Evolutionary conservation across 2,113 vertebrate genomes (phyloP), one percentile per base, ranked within the genome.

Genomic region (Odocoileus virginianus): DNA sequence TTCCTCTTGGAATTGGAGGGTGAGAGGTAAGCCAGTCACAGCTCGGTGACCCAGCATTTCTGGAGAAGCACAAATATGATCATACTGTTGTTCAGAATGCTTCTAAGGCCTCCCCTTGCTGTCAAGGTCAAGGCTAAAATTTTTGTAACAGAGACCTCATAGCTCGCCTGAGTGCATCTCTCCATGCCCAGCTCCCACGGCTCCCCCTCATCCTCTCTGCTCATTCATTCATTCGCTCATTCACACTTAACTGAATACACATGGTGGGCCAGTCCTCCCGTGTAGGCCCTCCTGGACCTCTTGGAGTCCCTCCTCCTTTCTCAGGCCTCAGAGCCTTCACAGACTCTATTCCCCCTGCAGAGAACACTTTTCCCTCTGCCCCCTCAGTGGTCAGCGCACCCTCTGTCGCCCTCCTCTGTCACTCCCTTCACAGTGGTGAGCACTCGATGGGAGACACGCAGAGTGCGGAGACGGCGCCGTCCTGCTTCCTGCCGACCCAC

Each of bases 361-460:
- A 45, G 71, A n/a, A 67, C 15, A 6, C 23, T 6, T 85, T 71
- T 15, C n/a, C 76, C 8, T n/a, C 17, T 10, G 16, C 21, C 33
- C 4, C 17, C 76, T 50, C 43, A 57, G 43, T 21, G 7, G n/a
- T 15, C 6, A 61, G 17, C 0, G 6, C 8, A 17, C 1, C 3
- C n/a, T 4, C 40, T 17, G 11, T 28, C 25, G 3, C 7, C 61
- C 61, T 81, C 28, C 86, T 45, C 40, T 57, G 36, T 50, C 74
- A 40, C 57, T 13, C 16, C 40, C 36, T 25, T 67, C 57, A 55
- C 6, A 4, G n/a, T 9, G 52, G 30, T 3, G 9, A 54, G 67
- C n/a, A 19, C 61, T n/a, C 6, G 11, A 3, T 23, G 43, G 96
- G 85, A 57, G 21, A 33, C 23, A 54, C 19, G 11, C 16, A n/a